Percentiles rank a stretch among this genome's conserved stretches.
Evolutionary conservation across 2,888 invertebrate species (phyloP).

Genomic region (Drosophila flavopinicola): DNA sequence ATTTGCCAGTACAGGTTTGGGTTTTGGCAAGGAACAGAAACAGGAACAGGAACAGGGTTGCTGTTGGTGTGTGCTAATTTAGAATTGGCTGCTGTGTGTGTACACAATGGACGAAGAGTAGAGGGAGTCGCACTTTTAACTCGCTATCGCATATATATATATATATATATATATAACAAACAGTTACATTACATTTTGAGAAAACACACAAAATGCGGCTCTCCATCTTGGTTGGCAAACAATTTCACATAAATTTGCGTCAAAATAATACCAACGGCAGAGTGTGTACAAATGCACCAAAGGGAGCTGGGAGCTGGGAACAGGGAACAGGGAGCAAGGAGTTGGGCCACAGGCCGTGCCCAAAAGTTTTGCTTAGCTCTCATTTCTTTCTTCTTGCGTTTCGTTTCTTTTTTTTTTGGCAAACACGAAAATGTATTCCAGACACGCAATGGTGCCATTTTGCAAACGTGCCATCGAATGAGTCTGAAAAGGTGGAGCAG

Average conservation of each 20-base stretch:
- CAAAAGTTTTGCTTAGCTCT: conserved; percentile 49
- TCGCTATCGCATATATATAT: conserved; percentile 6
- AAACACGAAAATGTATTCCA: conserved; percentile 82
- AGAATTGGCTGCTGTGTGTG: conserved; percentile 40
- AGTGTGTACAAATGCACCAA: conserved; percentile 61
- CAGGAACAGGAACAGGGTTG: neutral
- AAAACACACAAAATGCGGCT: conserved; percentile 68
- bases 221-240: conserved; percentile 54
- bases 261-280: conserved; percentile 63
- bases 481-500: conserved; percentile 29
- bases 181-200: conserved; percentile 64
- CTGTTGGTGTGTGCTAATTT: conserved; percentile 48
- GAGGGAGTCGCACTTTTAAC: conserved; percentile 6
- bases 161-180: conserved; percentile 9
- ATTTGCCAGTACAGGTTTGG: neutral
- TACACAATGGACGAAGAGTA: conserved; percentile 13
- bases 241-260: conserved; percentile 71
- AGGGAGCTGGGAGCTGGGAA: conserved; percentile 23
- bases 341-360: conserved; percentile 33
- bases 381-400: too few relatives aligned
- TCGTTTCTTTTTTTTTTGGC: too few relatives aligned
- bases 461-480: conserved; percentile 83
- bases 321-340: conserved; percentile 2
- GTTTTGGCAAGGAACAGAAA: too few relatives aligned
- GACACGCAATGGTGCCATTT: conserved; percentile 83